These are phyloP conservation scores for Lagopus muta DNA, from an alignment of 2,113 vertebrate genomes.

Conservation along the genomic window DNA sequence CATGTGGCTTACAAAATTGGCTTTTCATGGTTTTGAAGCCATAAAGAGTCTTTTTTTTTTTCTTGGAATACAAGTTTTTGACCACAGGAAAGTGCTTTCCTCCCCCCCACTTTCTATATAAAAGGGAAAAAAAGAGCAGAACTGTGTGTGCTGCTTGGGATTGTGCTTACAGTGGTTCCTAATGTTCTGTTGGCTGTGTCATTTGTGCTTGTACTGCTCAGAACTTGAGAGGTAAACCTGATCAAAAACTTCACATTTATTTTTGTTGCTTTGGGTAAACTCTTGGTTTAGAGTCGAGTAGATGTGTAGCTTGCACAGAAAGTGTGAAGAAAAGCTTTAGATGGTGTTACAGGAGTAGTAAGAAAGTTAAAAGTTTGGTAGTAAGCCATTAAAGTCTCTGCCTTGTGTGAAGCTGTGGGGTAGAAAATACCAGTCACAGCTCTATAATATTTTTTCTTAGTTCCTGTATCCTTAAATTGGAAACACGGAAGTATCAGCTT, in stretches of 20 bases:
- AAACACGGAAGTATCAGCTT: not conserved
- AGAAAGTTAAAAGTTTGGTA: not conserved
- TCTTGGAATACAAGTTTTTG: not conserved
- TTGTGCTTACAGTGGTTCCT: not conserved
- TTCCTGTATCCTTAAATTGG: not conserved
- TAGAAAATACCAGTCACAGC: not conserved
- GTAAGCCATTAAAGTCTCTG: not conserved
- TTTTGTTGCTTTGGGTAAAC: not conserved
- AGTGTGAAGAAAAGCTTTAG: not conserved
- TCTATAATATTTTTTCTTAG: not conserved
- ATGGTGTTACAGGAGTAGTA: not conserved
- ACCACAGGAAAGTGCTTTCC: not conserved
- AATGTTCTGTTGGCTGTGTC: not conserved
- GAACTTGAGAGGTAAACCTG: not conserved
- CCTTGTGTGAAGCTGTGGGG: not conserved
- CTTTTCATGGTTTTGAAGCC: not conserved
- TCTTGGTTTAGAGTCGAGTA: not conserved
- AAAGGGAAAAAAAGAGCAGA: not conserved
- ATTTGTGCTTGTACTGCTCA: not conserved
- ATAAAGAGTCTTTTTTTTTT: not conserved
- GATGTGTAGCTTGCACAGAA: fast-evolving
- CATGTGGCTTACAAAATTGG: not conserved
- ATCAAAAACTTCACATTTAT: not conserved
- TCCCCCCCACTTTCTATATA: not conserved
- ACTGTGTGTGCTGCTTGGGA: not conserved